These are phyloP conservation scores for Pithys albifrons DNA, from an alignment of 2,113 vertebrate genomes.

Conservation along the genomic window DNA sequence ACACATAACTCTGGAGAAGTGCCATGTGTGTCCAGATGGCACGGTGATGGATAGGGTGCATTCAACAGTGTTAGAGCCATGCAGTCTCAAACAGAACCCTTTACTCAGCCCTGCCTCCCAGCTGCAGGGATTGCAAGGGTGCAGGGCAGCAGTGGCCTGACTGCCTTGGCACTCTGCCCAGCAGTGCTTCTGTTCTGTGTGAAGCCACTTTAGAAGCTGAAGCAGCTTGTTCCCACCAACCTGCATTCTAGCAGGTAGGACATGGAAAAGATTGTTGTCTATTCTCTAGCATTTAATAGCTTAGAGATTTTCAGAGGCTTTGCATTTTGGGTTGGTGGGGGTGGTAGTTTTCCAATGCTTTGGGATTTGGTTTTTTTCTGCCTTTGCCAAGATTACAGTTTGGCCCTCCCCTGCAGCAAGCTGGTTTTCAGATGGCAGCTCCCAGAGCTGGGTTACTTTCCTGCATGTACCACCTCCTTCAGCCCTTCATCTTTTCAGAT, in stretches of 20 bases:
- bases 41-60: rapidly evolving
- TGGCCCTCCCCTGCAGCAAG: not conserved
- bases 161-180: not conserved
- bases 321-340: not conserved
- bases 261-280: not conserved
- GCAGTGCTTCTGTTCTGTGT: not conserved
- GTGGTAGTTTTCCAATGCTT: not conserved
- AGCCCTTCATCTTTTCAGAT: not conserved
- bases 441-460: not conserved
- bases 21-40: no score
- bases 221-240: not conserved
- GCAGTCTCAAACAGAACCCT: not conserved
- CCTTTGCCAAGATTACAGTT: not conserved
- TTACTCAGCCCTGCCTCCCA: not conserved
- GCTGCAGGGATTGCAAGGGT: not conserved
- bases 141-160: not conserved
- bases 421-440: not conserved
- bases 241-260: not conserved
- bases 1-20: not conserved
- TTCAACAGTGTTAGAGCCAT: not conserved
- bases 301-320: not conserved
- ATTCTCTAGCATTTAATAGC: not conserved
- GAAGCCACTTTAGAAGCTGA: not conserved
- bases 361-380: not conserved
- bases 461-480: not conserved